Evolutionary conservation across 2,888 invertebrate species (phyloP).

Genomic region (Eutolmus rufibarbis): DNA sequence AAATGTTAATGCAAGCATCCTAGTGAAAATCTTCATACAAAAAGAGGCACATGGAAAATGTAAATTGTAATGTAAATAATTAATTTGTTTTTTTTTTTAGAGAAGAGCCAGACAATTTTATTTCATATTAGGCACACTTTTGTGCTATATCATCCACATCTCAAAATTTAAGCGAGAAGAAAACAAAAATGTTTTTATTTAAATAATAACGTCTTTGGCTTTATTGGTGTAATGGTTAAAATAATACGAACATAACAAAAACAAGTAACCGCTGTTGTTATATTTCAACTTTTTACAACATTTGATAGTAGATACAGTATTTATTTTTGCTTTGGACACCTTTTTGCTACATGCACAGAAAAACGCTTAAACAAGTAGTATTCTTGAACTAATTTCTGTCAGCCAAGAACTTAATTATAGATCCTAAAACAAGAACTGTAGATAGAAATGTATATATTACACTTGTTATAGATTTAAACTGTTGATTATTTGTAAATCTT

Average conservation of each 20-base stretch:
- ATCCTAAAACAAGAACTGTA: background rate
- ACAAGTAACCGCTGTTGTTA: background rate
- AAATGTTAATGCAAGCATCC: no score
- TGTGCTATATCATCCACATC: background rate
- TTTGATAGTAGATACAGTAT: background rate
- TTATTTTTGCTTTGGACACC: background rate
- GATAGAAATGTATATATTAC: background rate
- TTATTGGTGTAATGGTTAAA: background rate
- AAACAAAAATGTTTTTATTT: background rate
- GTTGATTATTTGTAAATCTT: background rate
- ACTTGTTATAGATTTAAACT: background rate
- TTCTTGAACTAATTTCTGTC: background rate
- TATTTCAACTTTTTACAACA: background rate
- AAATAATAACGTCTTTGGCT: background rate
- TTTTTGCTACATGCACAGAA: background rate
- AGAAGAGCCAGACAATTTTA: slow-evolving; percentile 8
- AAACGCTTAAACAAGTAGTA: background rate
- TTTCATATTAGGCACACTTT: background rate
- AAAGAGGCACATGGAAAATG: background rate
- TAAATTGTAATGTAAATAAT: background rate
- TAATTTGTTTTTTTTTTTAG: background rate
- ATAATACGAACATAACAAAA: background rate
- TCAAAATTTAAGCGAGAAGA: background rate
- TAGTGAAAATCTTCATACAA: background rate
- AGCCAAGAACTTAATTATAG: background rate